Base-by-base conservation (phyloP, 2,113 vertebrate species). In the Donacobius atricapilla region DNA sequence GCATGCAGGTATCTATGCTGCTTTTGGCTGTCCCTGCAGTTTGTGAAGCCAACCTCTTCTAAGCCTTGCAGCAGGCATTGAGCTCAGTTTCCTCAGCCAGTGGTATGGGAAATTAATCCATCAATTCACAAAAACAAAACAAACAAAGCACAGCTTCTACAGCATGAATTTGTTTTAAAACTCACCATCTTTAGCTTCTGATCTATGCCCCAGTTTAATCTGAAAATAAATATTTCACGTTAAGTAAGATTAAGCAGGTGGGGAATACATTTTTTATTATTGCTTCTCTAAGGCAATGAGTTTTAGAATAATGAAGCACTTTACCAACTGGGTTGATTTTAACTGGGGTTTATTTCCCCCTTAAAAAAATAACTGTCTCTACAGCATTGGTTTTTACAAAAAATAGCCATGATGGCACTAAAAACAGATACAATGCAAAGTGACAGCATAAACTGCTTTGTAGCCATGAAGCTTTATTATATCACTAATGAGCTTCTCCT, bases 131-230 rank as follows among this genome's bases (percentile, higher is more conserved):
- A 60, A 78, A 71, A 2, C 16, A 60, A 79, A 83, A 33, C 24
- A 60, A 78, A 47, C 14, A 79, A 85, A 80, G 15, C 12, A 83
- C 18, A 66, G 19, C 39, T 65, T 39, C 77, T 51, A 44, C 28
- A 69, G 25, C 14, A 61, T 10, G 2, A 40, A 50, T 51, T 84
- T 89, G 75, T 42, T 94, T 72, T 11, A 85, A 80, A 66, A 97
- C 98, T 98, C 97, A 99, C 99, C 99, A 98, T 99, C 99, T 98
- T 99, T 99, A 90, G 99, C 99, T 97, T 99, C 99, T 66, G 99
- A 99, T 97, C 99, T 98, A 96, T 99, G 99, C 39, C 99, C 99
- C 95, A 99, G 98, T 91, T 99, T 99, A 96, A 99, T 99, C 99
- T 99, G 97, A 47, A 86, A 97, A 72, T 24, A 87, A 95, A 94